Evolutionary conservation across 2,888 invertebrate species (phyloP).

Genomic region (Trachelus troglodyta): DNA sequence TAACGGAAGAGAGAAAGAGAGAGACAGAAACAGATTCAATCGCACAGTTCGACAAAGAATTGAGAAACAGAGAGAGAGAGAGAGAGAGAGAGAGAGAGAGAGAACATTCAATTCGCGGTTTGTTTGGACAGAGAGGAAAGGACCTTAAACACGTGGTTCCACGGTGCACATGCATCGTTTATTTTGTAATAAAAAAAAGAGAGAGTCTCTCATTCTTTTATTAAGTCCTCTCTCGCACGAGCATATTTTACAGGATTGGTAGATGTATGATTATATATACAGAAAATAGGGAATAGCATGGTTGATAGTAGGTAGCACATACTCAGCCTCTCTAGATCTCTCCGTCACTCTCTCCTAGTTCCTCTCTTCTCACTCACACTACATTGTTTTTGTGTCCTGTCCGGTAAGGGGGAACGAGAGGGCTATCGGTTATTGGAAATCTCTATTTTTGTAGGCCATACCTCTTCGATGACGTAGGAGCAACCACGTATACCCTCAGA

Average conservation of each 20-base stretch:
- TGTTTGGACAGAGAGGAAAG: slow-evolving; percentile 41
- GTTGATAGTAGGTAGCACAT: slow-evolving; percentile 14
- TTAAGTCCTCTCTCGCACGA: no score
- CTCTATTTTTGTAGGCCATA: slow-evolving; percentile 63
- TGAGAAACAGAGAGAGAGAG: slow-evolving; percentile 24
- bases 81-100: slow-evolving; percentile 13
- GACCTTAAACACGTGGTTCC: slow-evolving; percentile 52
- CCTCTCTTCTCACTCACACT: slow-evolving; percentile 13
- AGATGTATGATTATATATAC: neutral
- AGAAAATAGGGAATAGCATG: slow-evolving; percentile 18
- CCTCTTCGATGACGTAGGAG: slow-evolving; percentile 27
- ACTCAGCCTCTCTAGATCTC: no score
- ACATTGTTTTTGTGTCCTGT: slow-evolving; percentile 35
- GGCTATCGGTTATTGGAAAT: slow-evolving; percentile 64
- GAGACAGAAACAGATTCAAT: neutral
- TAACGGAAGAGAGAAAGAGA: slow-evolving; percentile 26
- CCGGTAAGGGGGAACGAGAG: slow-evolving; percentile 3
- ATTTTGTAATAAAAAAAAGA: slow-evolving; percentile 21
- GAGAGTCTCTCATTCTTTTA: neutral
- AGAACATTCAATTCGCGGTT: slow-evolving; percentile 30
- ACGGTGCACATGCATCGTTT: slow-evolving; percentile 42
- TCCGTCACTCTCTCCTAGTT: no score
- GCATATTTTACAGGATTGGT: no score
- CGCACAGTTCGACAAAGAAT: neutral
- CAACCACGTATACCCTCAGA: neutral